Conservation (phyloP, 1,140 invertebrate species). For the Muscidifurax raptorellus region DNA sequence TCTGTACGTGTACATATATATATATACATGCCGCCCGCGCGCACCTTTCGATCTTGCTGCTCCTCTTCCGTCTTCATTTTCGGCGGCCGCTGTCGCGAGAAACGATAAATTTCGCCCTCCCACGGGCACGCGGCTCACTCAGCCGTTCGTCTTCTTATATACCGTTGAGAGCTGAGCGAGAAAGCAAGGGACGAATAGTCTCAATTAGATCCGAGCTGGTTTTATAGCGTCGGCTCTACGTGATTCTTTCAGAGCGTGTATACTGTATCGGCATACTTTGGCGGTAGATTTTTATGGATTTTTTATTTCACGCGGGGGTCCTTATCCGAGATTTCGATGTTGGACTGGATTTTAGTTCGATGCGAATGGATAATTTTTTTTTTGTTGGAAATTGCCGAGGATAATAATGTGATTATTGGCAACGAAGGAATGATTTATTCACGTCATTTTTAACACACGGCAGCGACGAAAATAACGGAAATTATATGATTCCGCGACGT, state of each 20-base stretch:
- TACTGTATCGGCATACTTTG: not conserved
- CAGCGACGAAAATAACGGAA: not conserved
- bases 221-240: slow-evolving; percentile 35
- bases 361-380: too few relatives aligned
- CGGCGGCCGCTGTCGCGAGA: slow-evolving; percentile 1
- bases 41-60: slow-evolving; percentile 9
- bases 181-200: slow-evolving; percentile 8
- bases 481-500: not conserved
- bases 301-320: too few relatives aligned
- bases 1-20: too few relatives aligned
- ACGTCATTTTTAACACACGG: not conserved
- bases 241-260: slow-evolving; percentile 25
- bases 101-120: slow-evolving; percentile 34
- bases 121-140: not conserved
- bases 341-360: too few relatives aligned
- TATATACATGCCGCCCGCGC: not conserved
- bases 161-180: not conserved
- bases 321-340: too few relatives aligned
- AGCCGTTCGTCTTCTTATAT: slow-evolving; percentile 32
- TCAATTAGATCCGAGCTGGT: slow-evolving; percentile 34
- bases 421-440: not conserved
- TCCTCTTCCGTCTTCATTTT: slow-evolving; percentile 35
- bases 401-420: too few relatives aligned
- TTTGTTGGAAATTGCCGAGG: too few relatives aligned
- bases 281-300: not conserved